Evolutionary conservation across 2,797 vertebrate species (phyloP), one percentile per base, ranked within the genome.

Genomic region (Cossypha niveicapilla): DNA sequence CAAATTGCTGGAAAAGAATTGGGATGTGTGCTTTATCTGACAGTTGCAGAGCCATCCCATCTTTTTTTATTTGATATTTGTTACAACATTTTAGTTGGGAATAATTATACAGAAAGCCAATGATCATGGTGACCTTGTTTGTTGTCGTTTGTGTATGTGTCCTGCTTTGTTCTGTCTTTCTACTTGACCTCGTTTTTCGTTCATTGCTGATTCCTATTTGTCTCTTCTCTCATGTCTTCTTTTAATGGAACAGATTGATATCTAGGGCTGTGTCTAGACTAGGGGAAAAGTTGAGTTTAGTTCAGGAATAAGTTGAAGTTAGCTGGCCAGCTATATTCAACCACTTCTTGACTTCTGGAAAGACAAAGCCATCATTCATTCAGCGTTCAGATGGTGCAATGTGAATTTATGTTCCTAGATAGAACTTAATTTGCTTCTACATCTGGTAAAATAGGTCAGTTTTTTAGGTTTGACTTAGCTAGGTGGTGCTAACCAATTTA

Each of bases 161-260:
- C 88, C 76, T 53, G 17, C 61, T 91, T 91, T 92, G 44, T 79
- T 85, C 44, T 78, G 58, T 88, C 39, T 94, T 89, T 82, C 81
- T 93, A 82, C 30, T 95, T 93, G 94, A 92, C 90, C 92, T 95
- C 70, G 28, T 93, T 96, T 96, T 95, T 91, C 71, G 41, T 91
- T 48, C 63, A 37, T 79, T 93, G 83, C 83, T 88, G 90, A 92
- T 93, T 93, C 76, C 51, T 71, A 7, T 86, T 96, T 94, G 73
- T 94, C 53, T 95, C 75, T 70, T 73, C 32, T 65, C 53, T 94
- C 51, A 14, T 75, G 21, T 67, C 19, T 44, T 91, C 73, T 94
- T 94, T 84, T 83, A 96, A 90, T 71, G 77, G 74, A 91, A 92
- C 77, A 88, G 92, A 92, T 79, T 93, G 88, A 70, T 88, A 89